Base-by-base conservation (phyloP, 2,113 vertebrate genomes). In the Forbesichthys agassizii region DNA sequence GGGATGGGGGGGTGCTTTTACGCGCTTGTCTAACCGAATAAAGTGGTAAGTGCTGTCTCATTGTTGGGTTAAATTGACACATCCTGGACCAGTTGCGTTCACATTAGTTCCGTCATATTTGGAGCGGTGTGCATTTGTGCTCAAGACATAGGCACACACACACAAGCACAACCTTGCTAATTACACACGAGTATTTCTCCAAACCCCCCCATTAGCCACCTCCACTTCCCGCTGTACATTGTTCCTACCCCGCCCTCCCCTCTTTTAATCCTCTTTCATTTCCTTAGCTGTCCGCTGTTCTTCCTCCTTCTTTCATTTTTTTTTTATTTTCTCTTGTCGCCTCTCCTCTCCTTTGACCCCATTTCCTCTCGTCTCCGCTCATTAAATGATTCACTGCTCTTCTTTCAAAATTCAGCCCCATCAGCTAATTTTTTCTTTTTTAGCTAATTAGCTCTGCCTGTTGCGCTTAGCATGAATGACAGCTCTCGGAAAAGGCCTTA, bases 381-480 rank as follows among this genome's bases (percentile, higher is more conserved):
- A n/a, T 14, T 18, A n/a, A n/a, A 54, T 78, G 84, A 89, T 69
- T 89, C 83, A 79, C 86, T 66, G 78, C 67, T 67, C 71, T 74
- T 82, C 80, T 64, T 70, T 7, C 65, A 11, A 51, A 70, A 72
- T 73, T 74, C 76, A 75, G 65, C 74, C 80, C 75, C 86, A 85
- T 89, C 84, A 84, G 71, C 73, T 83, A 88, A 89, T 88, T 87
- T 84, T 82, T 87, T 72, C 27, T 80, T 80, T 85, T 81, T 80
- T 79, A 85, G 79, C 82, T 88, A 81, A 88, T 85, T 75, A 74
- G 86, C 61, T 83, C 27, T 78, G 66, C 48, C 77, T 46, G 57
- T 60, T 74, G 48, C 64, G 63, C 82, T 88, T 84, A 79, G 75
- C 89, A 87, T 87, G 83, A 84, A 86, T 82, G 73, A 69, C 69